A percentile compares a stretch with the other conserved stretches of the same genome.
These are phyloP conservation scores for Clamator glandarius DNA, from an alignment of 2,797 vertebrate genomes.

Conservation along the genomic window DNA sequence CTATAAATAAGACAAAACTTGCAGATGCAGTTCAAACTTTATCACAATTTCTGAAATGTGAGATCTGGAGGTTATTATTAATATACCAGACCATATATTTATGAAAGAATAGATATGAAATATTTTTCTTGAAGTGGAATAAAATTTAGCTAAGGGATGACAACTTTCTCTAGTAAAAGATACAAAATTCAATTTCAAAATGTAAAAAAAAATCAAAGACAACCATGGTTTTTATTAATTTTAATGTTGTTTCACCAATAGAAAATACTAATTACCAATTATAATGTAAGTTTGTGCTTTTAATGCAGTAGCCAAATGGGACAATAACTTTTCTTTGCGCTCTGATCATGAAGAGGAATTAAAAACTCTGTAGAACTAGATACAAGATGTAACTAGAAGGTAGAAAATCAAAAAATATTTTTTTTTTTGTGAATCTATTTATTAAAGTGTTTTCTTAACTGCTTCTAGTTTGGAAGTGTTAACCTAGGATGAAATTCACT, in stretches of 20 bases:
- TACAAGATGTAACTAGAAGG: background rate
- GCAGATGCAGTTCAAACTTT: background rate
- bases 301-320: background rate
- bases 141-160: background rate
- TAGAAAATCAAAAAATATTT: background rate
- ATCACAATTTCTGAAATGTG: background rate
- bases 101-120: background rate
- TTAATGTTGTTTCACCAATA: background rate
- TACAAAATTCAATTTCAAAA: background rate
- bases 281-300: background rate
- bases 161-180: background rate
- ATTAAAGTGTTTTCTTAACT: background rate
- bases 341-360: background rate
- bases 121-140: background rate
- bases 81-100: background rate
- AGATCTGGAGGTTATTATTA: background rate
- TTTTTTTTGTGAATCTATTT: background rate
- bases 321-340: background rate
- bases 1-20: background rate
- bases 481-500: slow-evolving; percentile 49
- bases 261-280: background rate
- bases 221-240: background rate
- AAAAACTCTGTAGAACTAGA: background rate
- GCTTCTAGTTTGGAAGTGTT: background rate
- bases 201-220: background rate